A percentile compares a stretch with the other conserved stretches of the same genome.
Conservation (phyloP, 2,888 invertebrate species). For the Tenthredo notha region DNA sequence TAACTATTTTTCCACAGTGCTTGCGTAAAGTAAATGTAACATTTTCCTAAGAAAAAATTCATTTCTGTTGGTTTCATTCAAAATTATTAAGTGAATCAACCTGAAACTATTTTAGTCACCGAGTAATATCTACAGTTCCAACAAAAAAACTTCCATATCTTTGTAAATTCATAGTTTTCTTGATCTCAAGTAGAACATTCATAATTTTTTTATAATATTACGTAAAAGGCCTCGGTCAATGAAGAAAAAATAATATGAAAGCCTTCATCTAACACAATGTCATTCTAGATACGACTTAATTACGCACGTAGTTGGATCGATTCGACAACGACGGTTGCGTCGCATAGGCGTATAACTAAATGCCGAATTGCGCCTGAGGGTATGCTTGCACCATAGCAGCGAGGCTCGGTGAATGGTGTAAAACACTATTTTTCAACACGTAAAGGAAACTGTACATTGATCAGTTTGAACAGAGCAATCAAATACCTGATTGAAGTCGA, state of each 20-base stretch:
- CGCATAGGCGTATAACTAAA: constrained; percentile 26
- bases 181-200: background rate
- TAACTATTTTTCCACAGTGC: background rate
- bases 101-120: background rate
- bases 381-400: constrained; percentile 6
- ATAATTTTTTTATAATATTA: background rate
- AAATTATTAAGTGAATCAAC: background rate
- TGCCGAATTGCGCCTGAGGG: constrained; percentile 16
- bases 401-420: constrained; percentile 16
- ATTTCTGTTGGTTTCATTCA: background rate
- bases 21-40: background rate
- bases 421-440: background rate
- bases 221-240: background rate
- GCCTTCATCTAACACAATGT: background rate
- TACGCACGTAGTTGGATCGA: background rate
- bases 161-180: background rate
- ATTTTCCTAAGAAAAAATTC: background rate
- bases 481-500: background rate
- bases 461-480: background rate
- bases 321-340: constrained; percentile 20
- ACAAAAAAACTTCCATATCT: background rate
- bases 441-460: background rate
- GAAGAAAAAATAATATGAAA: background rate
- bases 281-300: background rate
- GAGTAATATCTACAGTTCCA: background rate